These are phyloP conservation scores for Podarcis lilfordi DNA, from an alignment of 2,797 vertebrate genomes.

Conservation along the genomic window DNA sequence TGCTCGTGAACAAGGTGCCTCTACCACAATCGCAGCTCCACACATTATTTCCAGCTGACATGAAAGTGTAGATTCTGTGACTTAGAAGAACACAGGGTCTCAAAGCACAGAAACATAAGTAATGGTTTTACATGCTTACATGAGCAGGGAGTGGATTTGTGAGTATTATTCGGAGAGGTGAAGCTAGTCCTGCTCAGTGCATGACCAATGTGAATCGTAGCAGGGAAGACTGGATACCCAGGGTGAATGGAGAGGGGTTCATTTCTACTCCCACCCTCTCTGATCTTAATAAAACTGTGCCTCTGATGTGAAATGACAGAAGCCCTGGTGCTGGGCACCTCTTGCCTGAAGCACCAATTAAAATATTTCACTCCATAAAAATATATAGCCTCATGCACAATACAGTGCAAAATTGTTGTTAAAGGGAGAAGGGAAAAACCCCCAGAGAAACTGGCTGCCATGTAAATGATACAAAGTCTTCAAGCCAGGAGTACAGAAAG, in stretches of 20 bases:
- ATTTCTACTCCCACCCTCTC: not conserved
- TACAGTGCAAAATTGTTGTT: conserved; percentile 22
- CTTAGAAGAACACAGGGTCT: not conserved
- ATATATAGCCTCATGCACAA: conserved; percentile 14
- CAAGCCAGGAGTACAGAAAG: conserved; percentile 14
- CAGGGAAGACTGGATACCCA: not conserved
- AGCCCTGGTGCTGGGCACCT: conserved; percentile 24
- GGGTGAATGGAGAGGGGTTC: not conserved
- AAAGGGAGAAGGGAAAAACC: not conserved
- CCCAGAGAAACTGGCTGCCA: conserved; percentile 24
- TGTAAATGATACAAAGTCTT: conserved; percentile 28
- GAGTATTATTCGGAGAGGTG: not conserved
- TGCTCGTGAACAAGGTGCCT: not conserved
- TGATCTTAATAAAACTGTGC: not conserved
- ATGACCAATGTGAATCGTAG: not conserved
- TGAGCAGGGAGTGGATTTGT: not conserved
- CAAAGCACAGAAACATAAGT: not conserved
- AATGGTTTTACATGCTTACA: not conserved
- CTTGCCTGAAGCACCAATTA: conserved; percentile 42
- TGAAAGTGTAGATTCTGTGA: not conserved
- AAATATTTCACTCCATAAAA: conserved; percentile 39
- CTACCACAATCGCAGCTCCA: not conserved
- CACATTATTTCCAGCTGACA: not conserved
- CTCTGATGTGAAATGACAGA: conserved; percentile 21
- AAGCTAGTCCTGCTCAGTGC: not conserved